Evolutionary conservation across 2,113 vertebrate species (phyloP), one percentile per base, ranked within the genome.

Genomic region (Sceloporus undulatus): DNA sequence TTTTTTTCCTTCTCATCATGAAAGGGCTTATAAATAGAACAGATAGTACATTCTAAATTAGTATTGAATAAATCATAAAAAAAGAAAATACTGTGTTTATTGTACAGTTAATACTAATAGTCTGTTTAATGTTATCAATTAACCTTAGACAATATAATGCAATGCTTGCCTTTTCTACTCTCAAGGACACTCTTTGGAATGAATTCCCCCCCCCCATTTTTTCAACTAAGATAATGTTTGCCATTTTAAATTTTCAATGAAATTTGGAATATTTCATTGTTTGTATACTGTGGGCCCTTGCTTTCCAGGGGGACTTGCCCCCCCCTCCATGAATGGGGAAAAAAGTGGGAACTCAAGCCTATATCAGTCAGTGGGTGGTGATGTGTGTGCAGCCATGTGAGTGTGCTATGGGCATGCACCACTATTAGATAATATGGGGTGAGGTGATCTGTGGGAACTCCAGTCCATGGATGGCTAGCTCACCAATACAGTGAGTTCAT

Each of bases 101-200:
- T 87, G 16, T 29, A 74, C 8, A 8, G 9, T 0, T 76, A 52
- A 80, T 52, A 25, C 83, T 48, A 82, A 9, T 13, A 5, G 56
- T n/a, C 0, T 27, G 1, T 27, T 68, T 82, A 76, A 56, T 83
- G 42, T 34, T 86, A 85, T 52, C 56, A 90, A 9, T 27, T 14
- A 79, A 21, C 16, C 84, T 23, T 3, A 16, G 3, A 2, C 13
- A 80, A 79, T 79, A 84, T 34, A 59, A 40, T 40, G 2, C 89
- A 79, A 89, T 40, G 19, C 2, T 80, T 84, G 38, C 2, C 27
- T 59, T 77, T 78, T 74, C 16, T 10, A 34, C 80, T 90, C 86
- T 6, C 48, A 87, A 59, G 10, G 42, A 74, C 34, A 27, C n/a
- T 38, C 34, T 74, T 13, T 75, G 73, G 5, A 75, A 75, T 75